Base-by-base conservation (phyloP, 1,140 invertebrate species). In the Drosophila santomea region DNA sequence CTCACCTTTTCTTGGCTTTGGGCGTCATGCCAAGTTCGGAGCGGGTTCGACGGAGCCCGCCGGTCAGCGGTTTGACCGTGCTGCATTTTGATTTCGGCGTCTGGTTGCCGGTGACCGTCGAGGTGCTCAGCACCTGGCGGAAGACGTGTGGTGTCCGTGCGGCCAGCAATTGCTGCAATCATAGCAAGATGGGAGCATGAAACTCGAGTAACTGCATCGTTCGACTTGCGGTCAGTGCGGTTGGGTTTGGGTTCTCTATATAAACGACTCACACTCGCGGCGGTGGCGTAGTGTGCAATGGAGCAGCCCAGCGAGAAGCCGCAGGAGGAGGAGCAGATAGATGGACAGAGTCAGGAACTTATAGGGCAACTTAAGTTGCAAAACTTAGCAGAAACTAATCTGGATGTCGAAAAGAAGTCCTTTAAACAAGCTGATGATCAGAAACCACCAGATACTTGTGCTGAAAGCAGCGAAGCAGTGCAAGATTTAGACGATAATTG, bases 181-280 rank as follows among this genome's bases (percentile, higher is more conserved):
- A 32, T 25, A 32, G 48, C 7, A 4, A 50, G 48, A 50, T 35
- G 8, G 25, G 15, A 11, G 25, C 4, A 11, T 35, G 48, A 17
- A 50, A 50, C 48, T 11, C 32, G 48, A 50, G 48, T 36, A 52
- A 52, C 5, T 52, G 50, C 50, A 52, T 52, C 50, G 35, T 60
- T 8, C 8, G 63, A 35, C 38, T 77, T 76, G 57, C 39, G 44
- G 69, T 75, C 51, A n/a, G 32, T 23, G 73, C 52, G 73, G 73
- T 75, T 75, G 15, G 28, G 20, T 2, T 15, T 11, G 12, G 17
- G 23, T 32, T 17, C 20, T 54, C 60, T 58, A 75, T 75, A 75
- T 58, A 75, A 57, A 74, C 60, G 20, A 59, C 36, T 79, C 60
- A 3, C 59, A 45, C 2, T 39, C 64, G 8, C 35, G 20, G 17